Evolutionary conservation across 2,113 vertebrate species (phyloP), one percentile per base, ranked within the genome.

Genomic region (Nettapus auritus): DNA sequence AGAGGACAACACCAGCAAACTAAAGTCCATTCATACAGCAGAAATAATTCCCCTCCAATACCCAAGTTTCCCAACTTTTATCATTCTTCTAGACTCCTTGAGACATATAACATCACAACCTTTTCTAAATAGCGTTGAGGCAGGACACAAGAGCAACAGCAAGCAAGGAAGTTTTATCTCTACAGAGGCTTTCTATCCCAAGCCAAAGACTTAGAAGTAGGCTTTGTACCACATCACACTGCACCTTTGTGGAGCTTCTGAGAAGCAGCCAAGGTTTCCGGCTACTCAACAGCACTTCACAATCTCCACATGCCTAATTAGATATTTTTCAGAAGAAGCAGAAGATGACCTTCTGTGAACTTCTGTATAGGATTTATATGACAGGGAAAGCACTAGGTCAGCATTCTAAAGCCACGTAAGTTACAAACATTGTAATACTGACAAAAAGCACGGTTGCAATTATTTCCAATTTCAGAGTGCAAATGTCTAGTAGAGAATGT

Each of bases 381-480:
- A 10, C 11, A 74, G 9, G 7, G 2, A 88, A 86, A 88, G 5
- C 64, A 42, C 25, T 16, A 73, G 12, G 59, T 68, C 64, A 88
- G 73, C 68, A 44, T 48, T 66, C 67, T 57, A 60, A 84, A 87
- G 21, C 26, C 44, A 9, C 9, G 25, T 15, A 83, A 90, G 25
- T 66, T 36, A 21, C 28, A 62, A 78, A 29, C 11, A 40, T 23
- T 38, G 3, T 6, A 59, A 74, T 13, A 26, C 10, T 25, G 82
- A 75, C 42, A 23, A 79, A 84, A 68, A 63, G 31, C 33, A 52
- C n/a, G 36, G 25, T 4, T 31, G 36, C 13, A 73, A 68, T 76
- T 82, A 69, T 46, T 96, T 82, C 42, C 77, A 50, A 88, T 70
- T 81, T 90, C 50, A 81, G 36, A 70, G 11, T 29, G 33, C 25